Percentiles rank a stretch among this genome's conserved stretches.
Evolutionary conservation across 2,113 vertebrate genomes (phyloP).

Genomic region (Lynx canadensis): DNA sequence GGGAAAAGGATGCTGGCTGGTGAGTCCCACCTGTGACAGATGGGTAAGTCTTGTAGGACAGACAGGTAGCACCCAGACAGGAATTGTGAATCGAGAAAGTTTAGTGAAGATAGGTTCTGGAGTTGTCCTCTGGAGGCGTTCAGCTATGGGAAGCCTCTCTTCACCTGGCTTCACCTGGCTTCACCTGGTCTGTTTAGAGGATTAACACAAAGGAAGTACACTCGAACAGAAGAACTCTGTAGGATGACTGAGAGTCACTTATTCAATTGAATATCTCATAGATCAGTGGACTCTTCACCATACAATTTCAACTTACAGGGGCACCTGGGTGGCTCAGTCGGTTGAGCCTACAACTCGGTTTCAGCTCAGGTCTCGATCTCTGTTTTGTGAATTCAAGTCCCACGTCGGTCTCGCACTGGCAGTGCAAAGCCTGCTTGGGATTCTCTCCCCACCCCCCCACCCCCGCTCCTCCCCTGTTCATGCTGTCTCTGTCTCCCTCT

Average conservation of each 20-base stretch:
- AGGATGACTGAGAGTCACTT: not conserved
- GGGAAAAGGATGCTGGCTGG: not conserved
- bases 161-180: not conserved
- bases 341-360: too few relatives aligned
- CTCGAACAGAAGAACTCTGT: not conserved
- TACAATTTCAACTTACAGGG: not conserved
- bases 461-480: too few relatives aligned
- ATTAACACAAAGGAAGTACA: not conserved
- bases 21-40: fast-evolving
- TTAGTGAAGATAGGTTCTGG: not conserved
- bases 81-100: not conserved
- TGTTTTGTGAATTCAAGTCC: too few relatives aligned
- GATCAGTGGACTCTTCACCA: not conserved
- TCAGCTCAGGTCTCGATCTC: too few relatives aligned
- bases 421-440: too few relatives aligned
- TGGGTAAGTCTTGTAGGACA: too few relatives aligned
- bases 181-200: not conserved
- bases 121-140: not conserved
- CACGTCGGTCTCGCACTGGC: too few relatives aligned
- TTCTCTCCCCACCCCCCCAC: too few relatives aligned
- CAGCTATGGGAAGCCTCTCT: not conserved
- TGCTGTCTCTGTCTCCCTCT: too few relatives aligned
- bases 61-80: not conserved
- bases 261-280: not conserved
- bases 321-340: too few relatives aligned